Evolutionary conservation across 64 coral and sea anemone genomes (phyloP), one percentile per base, ranked within the genome.

Genomic region (Porites australiensis): DNA sequence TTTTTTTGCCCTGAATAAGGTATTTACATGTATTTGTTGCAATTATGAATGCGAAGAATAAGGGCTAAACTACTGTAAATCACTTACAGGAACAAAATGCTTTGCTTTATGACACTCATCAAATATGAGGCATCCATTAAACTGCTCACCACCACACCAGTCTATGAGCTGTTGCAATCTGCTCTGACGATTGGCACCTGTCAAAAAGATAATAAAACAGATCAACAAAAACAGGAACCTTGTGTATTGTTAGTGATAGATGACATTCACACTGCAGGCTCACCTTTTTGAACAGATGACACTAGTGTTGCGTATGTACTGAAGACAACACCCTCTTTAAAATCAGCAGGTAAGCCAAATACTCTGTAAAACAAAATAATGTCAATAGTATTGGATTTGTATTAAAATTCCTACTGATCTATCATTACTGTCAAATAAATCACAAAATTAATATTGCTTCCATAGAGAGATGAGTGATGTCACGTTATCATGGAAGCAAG

Each of bases 81-180:
- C 47, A 96, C 97, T 74, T 96, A 98, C 97, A 47, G 97, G 98
- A 15, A 99, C 89, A 88, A 94, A 99, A 96, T 99, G 94, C 63
- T 99, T 99, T 16, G 98, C 98, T 74, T 99, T 99, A 45, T 99
- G 98, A 87, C 94, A 96, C 64, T 99, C 98, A 58, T 99, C 98
- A 82, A 99, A 99, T 90, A 99, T 99, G 18, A 99, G 91, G 22
- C 98, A 99, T 7, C 98, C 98, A 81, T 89, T 92, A 89, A 99
- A 99, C 57, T 66, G 44, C 50, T 96, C 94, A 14, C 98, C 94
- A 65, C 98, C 98, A 82, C 98, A 99, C 98, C 98, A 99, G 65
- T 99, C 94, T 51, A 99, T 91, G 16, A 98, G 55, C 66, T 98
- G 96, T 13, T 98, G 96, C 19, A 98, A 89, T 55, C 92, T 79